These are phyloP conservation scores for Festucalex cinctus DNA, from an alignment of 2,113 vertebrate species.

Conservation along the genomic window DNA sequence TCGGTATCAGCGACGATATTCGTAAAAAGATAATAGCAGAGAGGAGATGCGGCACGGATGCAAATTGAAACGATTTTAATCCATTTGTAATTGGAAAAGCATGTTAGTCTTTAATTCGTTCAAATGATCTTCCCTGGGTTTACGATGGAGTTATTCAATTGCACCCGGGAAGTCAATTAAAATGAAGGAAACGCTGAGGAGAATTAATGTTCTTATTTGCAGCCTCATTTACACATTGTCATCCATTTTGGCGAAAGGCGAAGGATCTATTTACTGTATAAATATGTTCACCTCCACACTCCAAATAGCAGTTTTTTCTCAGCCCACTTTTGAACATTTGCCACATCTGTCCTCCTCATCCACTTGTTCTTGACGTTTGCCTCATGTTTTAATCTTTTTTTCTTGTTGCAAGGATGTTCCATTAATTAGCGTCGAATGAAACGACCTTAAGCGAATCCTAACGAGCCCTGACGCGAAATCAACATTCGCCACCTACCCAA, in stretches of 20 bases:
- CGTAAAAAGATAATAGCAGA: neutral
- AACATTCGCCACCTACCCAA: too few species aligned
- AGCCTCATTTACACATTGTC: conserved; percentile 18
- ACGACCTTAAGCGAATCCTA: too few species aligned
- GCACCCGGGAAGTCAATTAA: conserved; percentile 2
- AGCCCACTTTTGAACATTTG: conserved; percentile 16
- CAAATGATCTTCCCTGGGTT: neutral
- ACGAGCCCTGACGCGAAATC: too few species aligned
- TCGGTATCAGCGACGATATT: too few species aligned
- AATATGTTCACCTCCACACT: conserved; percentile 36
- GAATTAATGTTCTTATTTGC: neutral
- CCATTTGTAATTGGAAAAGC: conserved; percentile 2
- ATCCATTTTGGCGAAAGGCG: conserved; percentile 5
- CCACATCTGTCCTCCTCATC: conserved; percentile 5
- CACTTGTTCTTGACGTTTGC: neutral
- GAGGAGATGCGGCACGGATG: neutral
- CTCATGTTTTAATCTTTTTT: too few species aligned
- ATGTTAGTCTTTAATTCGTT: neutral
- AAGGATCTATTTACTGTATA: conserved; percentile 9
- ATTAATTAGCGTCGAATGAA: too few species aligned
- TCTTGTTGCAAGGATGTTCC: too few species aligned
- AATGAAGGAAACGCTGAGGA: neutral
- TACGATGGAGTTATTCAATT: neutral
- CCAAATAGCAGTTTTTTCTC: conserved; percentile 23
- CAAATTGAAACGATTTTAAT: conserved; percentile 2